phyloP scores from a whole-genome alignment of 2,888 invertebrate genomes.

The Steromphala cineraria region DNA sequence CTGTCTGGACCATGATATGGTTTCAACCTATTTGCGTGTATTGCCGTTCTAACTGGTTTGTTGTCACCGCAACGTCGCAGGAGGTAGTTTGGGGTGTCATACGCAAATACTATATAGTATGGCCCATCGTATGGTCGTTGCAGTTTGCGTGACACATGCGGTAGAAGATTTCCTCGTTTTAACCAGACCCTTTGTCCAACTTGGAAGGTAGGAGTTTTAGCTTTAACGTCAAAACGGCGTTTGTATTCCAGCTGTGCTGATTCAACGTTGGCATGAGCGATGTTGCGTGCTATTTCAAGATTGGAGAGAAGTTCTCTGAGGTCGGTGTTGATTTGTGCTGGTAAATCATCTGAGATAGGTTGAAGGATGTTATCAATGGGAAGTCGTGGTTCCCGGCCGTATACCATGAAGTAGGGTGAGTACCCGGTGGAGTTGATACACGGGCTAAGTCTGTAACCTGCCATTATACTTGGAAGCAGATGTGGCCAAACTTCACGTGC shows the following conservation, averaged over 20 bases:
- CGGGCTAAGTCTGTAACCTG: conserved; percentile 3
- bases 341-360: not conserved
- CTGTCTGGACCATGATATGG: not conserved
- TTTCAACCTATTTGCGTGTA: conserved; percentile 10
- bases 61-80: not conserved
- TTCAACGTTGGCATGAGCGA: not conserved
- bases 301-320: not conserved
- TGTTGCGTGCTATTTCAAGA: not conserved
- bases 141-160: not conserved
- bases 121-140: conserved; percentile 12
- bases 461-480: conserved; percentile 16
- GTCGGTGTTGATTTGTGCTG: not conserved
- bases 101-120: not conserved
- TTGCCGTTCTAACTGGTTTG: not conserved
- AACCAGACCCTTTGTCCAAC: conserved; percentile 3
- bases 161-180: not conserved
- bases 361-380: not conserved
- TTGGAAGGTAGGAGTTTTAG: not conserved
- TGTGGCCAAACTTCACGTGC: not conserved
- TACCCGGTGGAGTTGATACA: conserved; percentile 1
- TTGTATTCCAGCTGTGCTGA: conserved; percentile 1
- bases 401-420: conserved; percentile 22
- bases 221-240: not conserved
- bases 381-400: conserved; percentile 6
- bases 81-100: not conserved